phyloP scores from a whole-genome alignment of 2,113 vertebrate species.

The Poicephalus gulielmi region DNA sequence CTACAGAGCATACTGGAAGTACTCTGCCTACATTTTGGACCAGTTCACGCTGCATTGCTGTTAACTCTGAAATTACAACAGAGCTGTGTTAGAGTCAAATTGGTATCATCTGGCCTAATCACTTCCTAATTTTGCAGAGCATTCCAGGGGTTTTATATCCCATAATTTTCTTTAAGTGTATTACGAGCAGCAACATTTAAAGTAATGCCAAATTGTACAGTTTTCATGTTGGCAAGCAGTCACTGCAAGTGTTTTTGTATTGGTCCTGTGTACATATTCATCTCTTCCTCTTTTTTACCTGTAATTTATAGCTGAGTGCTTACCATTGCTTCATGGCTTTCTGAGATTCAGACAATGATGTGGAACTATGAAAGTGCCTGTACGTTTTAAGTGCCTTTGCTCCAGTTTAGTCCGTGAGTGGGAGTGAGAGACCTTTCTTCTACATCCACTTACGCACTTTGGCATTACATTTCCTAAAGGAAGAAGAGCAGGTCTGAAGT shows the following conservation, averaged over 20 bases:
- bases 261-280: not conserved
- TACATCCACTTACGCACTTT: accelerated
- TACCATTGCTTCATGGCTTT: not conserved
- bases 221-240: not conserved
- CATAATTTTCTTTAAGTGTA: constrained; percentile 35
- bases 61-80: not conserved
- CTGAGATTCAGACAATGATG: not conserved
- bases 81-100: constrained; percentile 31
- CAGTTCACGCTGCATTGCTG: not conserved
- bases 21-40: not conserved
- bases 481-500: not conserved
- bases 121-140: constrained; percentile 37
- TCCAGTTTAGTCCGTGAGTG: accelerated
- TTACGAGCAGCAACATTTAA: not conserved
- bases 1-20: not conserved
- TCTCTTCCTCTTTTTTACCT: not conserved
- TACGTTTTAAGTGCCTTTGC: not conserved
- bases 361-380: not conserved
- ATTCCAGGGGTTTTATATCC: constrained; percentile 45
- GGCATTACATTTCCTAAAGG: not conserved
- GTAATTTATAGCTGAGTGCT: not conserved
- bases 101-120: constrained; percentile 48
- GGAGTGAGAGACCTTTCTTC: not conserved
- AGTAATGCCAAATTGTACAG: not conserved
- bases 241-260: not conserved